Percentiles rank a stretch among this genome's conserved stretches.
Evolutionary conservation across 2,888 invertebrate genomes (phyloP).

Genomic region (Hydropsyche betteni): DNA sequence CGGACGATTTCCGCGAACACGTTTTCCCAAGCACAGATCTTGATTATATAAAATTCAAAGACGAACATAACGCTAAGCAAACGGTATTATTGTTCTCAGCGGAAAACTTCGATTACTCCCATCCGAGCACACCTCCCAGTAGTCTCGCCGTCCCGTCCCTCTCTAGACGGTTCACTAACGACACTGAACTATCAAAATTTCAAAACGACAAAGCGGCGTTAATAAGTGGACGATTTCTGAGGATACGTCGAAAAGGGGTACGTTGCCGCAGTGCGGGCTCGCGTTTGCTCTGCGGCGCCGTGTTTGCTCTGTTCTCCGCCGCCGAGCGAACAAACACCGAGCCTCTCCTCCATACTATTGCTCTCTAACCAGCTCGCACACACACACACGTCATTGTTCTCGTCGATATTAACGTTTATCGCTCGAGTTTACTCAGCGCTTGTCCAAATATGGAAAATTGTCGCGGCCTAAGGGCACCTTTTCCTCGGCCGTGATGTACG

Average conservation of each 20-base stretch:
- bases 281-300: conserved; percentile 5
- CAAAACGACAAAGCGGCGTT: neutral
- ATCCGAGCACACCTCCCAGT: too few relatives aligned
- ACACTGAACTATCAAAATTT: neutral
- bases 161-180: too few relatives aligned
- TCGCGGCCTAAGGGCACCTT: neutral
- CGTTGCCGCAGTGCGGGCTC: conserved; percentile 19
- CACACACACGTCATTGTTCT: conserved; percentile 31
- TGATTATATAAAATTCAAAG: too few relatives aligned
- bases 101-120: too few relatives aligned
- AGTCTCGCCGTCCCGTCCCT: too few relatives aligned
- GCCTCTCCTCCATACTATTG: neutral
- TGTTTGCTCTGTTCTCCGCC: conserved; percentile 23
- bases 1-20: too few relatives aligned
- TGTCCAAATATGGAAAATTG: conserved; percentile 31
- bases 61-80: too few relatives aligned
- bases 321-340: neutral
- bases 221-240: neutral
- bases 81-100: too few relatives aligned
- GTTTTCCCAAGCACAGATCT: too few relatives aligned
- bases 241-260: neutral
- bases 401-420: conserved; percentile 44
- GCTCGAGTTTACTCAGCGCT: conserved; percentile 37
- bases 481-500: neutral
- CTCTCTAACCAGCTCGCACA: neutral